phyloP scores from a whole-genome alignment of 37 sponge, comb jelly and placozoan genomes.

The Haliclona indistincta region DNA sequence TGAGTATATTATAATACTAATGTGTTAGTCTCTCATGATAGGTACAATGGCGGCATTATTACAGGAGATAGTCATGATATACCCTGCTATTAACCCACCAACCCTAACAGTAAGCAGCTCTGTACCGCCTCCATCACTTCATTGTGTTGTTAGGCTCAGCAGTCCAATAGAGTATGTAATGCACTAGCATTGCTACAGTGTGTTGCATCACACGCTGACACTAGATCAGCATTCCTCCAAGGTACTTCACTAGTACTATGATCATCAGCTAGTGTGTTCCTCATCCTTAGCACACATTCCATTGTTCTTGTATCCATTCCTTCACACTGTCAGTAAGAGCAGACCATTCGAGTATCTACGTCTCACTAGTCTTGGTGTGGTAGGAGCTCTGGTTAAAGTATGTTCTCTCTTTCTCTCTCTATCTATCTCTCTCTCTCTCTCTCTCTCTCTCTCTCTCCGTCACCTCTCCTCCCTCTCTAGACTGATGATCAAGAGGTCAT shows the following conservation, averaged over 20 bases:
- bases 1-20: slow-evolving; percentile 2
- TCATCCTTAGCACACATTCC: slow-evolving; percentile 84
- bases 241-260: slow-evolving; percentile 34
- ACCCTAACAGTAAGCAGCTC: slow-evolving; percentile 78
- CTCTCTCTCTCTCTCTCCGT: background rate
- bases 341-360: slow-evolving; percentile 96
- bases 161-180: slow-evolving; percentile 98
- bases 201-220: slow-evolving; percentile 97
- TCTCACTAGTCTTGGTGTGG: slow-evolving; percentile 95
- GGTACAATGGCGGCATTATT: slow-evolving; percentile 91
- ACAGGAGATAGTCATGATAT: slow-evolving; percentile 95
- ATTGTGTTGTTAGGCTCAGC: slow-evolving; percentile 64
- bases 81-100: slow-evolving; percentile 95
- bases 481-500: slow-evolving; percentile 98
- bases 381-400: slow-evolving; percentile 97
- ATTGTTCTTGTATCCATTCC: slow-evolving; percentile 93
- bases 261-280: background rate
- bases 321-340: slow-evolving; percentile 91
- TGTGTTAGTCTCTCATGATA: background rate
- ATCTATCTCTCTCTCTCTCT: background rate
- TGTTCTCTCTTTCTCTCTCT: background rate
- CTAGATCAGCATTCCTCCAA: slow-evolving; percentile 85
- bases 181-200: slow-evolving; percentile 96
- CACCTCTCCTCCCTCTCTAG: slow-evolving; percentile 33
- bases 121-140: background rate